Conservation (phyloP, 2,797 vertebrate genomes). For the Crax fasciolata region DNA sequence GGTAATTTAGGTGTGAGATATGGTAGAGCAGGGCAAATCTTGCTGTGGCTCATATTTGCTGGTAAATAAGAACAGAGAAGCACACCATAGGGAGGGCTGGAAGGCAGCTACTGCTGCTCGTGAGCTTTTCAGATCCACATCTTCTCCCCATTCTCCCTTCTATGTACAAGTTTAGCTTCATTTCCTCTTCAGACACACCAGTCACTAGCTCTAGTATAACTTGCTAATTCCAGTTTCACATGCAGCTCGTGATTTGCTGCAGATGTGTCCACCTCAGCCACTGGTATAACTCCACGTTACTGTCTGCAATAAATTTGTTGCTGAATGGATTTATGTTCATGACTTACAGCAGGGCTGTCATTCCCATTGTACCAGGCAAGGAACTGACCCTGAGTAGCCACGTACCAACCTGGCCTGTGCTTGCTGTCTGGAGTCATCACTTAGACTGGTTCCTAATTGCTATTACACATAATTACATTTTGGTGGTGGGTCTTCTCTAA, state of each 20-base stretch:
- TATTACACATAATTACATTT: rapidly evolving
- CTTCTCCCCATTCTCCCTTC: background rate
- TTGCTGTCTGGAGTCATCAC: background rate
- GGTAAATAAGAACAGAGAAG: background rate
- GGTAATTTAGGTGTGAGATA: background rate
- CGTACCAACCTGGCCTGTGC: background rate
- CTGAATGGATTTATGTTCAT: background rate
- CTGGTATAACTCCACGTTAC: rapidly evolving
- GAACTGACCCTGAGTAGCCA: background rate
- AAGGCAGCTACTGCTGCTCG: background rate
- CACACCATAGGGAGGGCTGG: background rate
- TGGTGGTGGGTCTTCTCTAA: background rate
- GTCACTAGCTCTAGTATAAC: background rate
- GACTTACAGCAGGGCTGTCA: background rate
- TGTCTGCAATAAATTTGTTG: background rate
- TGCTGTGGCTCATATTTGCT: background rate
- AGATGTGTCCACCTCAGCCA: background rate
- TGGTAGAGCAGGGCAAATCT: background rate
- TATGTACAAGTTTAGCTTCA: background rate
- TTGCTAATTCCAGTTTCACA: background rate
- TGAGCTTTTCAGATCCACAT: background rate
- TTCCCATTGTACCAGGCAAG: background rate
- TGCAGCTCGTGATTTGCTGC: background rate
- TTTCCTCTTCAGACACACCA: background rate
- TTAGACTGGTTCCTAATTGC: background rate